Percentiles rank a stretch among this genome's conserved stretches.
Evolutionary conservation across 2,888 invertebrate genomes (phyloP).

Genomic region (Leptopilina myrica): DNA sequence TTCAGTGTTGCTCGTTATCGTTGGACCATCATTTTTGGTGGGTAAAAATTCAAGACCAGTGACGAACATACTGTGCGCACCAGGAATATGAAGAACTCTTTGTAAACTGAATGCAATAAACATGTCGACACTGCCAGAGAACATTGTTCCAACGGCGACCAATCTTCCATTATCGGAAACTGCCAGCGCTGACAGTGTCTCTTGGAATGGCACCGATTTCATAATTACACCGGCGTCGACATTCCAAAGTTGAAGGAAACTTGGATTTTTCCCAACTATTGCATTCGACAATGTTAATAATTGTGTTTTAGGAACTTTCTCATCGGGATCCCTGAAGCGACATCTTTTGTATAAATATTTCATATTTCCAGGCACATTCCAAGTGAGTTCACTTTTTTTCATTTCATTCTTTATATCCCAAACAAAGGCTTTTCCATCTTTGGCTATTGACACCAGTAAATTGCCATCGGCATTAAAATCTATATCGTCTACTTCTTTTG

Average conservation of each 20-base stretch:
- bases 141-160: constrained; percentile 95
- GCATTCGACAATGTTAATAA: constrained; percentile 91
- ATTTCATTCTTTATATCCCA: constrained; percentile 86
- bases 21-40: constrained; percentile 82
- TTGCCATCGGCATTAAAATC: constrained; percentile 91
- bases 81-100: constrained; percentile 88
- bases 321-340: constrained; percentile 80
- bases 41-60: constrained; percentile 97
- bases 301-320: constrained; percentile 81
- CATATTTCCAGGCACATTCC: constrained; percentile 83
- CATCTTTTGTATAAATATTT: constrained; percentile 92
- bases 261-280: constrained; percentile 84
- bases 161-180: constrained; percentile 95
- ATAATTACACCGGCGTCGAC: constrained; percentile 80
- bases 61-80: constrained; percentile 97
- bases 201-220: constrained; percentile 80
- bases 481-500: constrained; percentile 95
- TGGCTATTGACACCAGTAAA: constrained; percentile 89
- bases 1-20: constrained; percentile 86
- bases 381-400: constrained; percentile 84
- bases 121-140: constrained; percentile 93
- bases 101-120: constrained; percentile 95
- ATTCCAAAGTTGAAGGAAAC: constrained; percentile 89
- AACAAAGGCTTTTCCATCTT: constrained; percentile 89
- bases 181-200: constrained; percentile 90